Evolutionary conservation across 2,797 vertebrate species (phyloP).

Genomic region (Oceanodroma leucorhoa): DNA sequence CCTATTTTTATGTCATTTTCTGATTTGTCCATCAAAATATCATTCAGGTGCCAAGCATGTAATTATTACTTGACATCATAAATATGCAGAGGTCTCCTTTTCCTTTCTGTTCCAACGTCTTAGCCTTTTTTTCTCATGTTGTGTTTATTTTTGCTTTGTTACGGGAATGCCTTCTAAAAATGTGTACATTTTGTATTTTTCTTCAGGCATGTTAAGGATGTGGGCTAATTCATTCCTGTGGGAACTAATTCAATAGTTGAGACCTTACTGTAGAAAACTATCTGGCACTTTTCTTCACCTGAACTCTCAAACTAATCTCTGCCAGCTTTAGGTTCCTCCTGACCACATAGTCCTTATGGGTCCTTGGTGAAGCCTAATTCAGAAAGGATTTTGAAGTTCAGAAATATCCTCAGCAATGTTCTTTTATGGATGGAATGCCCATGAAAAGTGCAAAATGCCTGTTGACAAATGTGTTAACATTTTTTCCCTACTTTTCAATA

Average conservation of each 20-base stretch:
- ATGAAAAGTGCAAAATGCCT: neutral
- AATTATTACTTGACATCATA: neutral
- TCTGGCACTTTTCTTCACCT: neutral
- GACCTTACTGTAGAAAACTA: neutral
- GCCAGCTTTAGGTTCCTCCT: neutral
- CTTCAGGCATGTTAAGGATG: neutral
- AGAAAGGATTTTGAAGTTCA: neutral
- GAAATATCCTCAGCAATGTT: neutral
- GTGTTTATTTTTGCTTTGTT: neutral
- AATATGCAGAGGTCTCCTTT: neutral
- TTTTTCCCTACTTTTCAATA: neutral
- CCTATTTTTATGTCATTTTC: neutral
- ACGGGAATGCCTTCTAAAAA: neutral
- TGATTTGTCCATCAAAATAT: neutral
- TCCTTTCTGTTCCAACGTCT: neutral
- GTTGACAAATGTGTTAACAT: neutral
- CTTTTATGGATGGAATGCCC: neutral
- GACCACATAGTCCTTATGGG: neutral
- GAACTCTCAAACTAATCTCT: neutral
- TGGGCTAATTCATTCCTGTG: neutral
- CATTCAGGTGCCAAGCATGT: neutral
- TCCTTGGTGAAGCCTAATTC: neutral
- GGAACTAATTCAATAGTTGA: neutral
- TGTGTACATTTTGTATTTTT: neutral
- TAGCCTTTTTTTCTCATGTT: neutral